These are phyloP conservation scores for Elaphurus davidianus DNA, from an alignment of 2,113 vertebrate genomes.

Conservation along the genomic window DNA sequence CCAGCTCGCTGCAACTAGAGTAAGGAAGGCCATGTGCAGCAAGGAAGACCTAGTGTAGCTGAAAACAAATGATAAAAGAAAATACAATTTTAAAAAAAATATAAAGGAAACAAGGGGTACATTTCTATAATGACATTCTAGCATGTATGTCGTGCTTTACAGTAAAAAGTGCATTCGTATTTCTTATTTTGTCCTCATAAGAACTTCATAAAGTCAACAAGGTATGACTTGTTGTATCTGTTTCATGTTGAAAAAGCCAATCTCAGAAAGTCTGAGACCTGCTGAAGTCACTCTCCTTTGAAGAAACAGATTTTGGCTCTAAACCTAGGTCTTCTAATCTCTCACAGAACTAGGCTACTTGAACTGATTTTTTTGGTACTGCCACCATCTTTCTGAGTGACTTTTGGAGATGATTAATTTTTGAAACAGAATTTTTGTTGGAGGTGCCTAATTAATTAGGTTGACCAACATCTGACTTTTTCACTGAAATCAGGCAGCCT, in stretches of 20 bases:
- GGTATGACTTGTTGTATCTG: neutral
- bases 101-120: neutral
- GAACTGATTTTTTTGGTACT: neutral
- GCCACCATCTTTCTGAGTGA: neutral
- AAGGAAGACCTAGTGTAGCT: neutral
- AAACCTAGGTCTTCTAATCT: neutral
- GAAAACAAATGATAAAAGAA: neutral
- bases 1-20: neutral
- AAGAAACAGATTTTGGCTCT: neutral
- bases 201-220: neutral
- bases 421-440: neutral
- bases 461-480: neutral
- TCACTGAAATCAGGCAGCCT: neutral
- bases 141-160: neutral
- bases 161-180: neutral
- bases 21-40: neutral
- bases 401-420: neutral
- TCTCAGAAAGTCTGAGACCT: neutral
- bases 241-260: neutral
- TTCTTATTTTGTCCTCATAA: neutral
- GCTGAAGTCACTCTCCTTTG: neutral
- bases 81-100: neutral
- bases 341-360: neutral
- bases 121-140: constrained; percentile 4
- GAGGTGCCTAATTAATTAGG: neutral